A percentile compares a stretch with the other conserved stretches of the same genome.
Conservation (phyloP, 2,113 vertebrate genomes). For the Osmerus mordax region DNA sequence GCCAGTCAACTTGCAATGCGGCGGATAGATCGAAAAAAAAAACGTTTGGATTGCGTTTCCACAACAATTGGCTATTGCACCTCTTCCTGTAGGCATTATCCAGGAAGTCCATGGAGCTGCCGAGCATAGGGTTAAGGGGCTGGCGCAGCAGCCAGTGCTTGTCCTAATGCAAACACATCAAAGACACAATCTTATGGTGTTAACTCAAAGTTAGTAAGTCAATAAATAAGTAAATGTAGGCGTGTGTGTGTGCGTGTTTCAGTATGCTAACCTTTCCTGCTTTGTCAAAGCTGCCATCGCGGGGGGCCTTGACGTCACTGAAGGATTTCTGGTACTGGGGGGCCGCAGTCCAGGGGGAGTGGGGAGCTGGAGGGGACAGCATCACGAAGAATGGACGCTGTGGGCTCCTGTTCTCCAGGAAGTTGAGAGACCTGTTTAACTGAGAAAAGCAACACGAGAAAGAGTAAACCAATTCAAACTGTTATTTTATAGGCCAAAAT, state of each 20-base stretch:
- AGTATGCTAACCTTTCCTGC: slow-evolving; percentile 58
- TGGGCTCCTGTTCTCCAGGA: slow-evolving; percentile 64
- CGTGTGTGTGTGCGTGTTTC: background rate
- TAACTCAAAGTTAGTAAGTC: background rate
- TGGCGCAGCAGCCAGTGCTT: slow-evolving; percentile 81
- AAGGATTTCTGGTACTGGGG: slow-evolving; percentile 71
- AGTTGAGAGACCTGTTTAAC: slow-evolving; percentile 68
- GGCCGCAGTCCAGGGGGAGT: slow-evolving; percentile 74
- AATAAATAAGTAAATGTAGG: background rate
- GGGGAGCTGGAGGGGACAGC: slow-evolving; percentile 72
- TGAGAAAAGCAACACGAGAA: slow-evolving; percentile 23
- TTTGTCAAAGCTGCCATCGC: slow-evolving; percentile 75
- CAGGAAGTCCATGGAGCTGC: slow-evolving; percentile 63
- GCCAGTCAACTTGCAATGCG: too few species aligned
- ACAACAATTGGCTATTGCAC: slow-evolving; percentile 32
- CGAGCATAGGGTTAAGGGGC: slow-evolving; percentile 69
- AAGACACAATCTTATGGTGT: background rate
- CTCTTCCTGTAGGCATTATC: slow-evolving; percentile 70
- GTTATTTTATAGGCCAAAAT: too few species aligned
- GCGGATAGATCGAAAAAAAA: background rate
- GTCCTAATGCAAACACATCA: slow-evolving; percentile 52
- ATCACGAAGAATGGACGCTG: slow-evolving; percentile 74
- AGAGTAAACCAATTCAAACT: background rate
- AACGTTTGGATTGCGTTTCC: too few species aligned
- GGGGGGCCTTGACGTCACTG: slow-evolving; percentile 65